Evolutionary conservation across 2,888 invertebrate genomes (phyloP), one percentile per base, ranked within the genome.

Genomic region (Dasypolia templi): DNA sequence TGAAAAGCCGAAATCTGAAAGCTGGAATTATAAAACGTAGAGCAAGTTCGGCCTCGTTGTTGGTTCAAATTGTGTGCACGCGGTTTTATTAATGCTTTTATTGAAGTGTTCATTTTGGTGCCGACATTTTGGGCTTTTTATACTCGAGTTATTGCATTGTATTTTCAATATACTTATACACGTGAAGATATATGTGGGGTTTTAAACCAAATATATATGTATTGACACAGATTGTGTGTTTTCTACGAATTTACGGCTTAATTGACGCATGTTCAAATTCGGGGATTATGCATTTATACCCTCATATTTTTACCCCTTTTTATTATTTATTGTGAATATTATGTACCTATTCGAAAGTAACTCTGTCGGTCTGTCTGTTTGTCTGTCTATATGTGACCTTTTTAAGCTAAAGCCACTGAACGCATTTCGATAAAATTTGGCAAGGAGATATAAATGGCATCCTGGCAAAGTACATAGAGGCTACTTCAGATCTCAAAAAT

Each of bases 1-100:
- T 88, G 88, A 88, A 91, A 90, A 91, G 88, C 91, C 89, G 85
- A 92, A 91, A 91, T 87, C 92, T 89, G 86, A 92, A 89, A 87
- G 87, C 89, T 83, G 87, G 89, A 92, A 93, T 93, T 93, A 92
- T 93, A 93, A 93, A 93, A 93, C 91, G 90, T 88, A 87, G 88
- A 87, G 86, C 87, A 89, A 89, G 89, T 92, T 89, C 86, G 56
- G 76, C 87, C 87, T 83, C 88, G 86, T 89, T 91, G 92, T 92
- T 90, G 92, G 91, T 91, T 88, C 91, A 89, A 92, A 91, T 91
- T 89, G 89, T 91, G 87, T 89, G 86, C 85, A 86, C 83, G 88
- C 85, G 87, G 87, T 88, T 89, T 89, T 90, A 90, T 91, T 90
- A 90, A 88, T 88, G 86, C 85, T 90, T 89, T 91, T 88, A 89